Evolutionary conservation across 2,888 invertebrate genomes (phyloP).

Genomic region (Campoletis raptor): DNA sequence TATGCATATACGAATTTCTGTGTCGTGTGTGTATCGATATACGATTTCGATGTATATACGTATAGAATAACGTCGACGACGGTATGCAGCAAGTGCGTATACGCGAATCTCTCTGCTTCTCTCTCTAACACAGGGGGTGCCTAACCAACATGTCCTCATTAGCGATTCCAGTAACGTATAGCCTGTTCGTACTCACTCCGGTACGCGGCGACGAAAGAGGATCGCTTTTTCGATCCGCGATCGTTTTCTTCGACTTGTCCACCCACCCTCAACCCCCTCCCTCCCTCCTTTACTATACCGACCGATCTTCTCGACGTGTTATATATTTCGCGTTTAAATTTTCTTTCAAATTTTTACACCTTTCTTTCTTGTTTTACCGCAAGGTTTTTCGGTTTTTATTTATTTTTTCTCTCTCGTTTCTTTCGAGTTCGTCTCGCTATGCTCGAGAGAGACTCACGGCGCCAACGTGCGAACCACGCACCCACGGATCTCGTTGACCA

Average conservation of each 20-base stretch:
- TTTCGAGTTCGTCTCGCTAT: constrained; percentile 24
- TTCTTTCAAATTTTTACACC: constrained; percentile 19
- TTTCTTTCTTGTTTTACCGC: background rate
- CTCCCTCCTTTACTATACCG: background rate
- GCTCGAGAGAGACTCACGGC: constrained; percentile 58
- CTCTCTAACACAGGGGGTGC: constrained; percentile 75
- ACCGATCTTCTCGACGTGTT: constrained; percentile 12
- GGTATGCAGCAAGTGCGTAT: constrained; percentile 71
- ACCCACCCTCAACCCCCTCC: constrained; percentile 23
- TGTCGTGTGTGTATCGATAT: constrained; percentile 31
- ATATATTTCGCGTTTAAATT: constrained; percentile 6
- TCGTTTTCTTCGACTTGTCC: constrained; percentile 55
- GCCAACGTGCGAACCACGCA: constrained; percentile 69
- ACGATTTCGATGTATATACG: background rate
- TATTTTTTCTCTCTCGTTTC: constrained; percentile 3
- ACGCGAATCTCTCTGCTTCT: constrained; percentile 74
- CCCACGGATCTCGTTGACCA: constrained; percentile 76
- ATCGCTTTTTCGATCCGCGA: constrained; percentile 63
- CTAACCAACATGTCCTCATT: constrained; percentile 87
- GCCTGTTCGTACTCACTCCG: constrained; percentile 81
- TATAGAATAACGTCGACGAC: constrained; percentile 51
- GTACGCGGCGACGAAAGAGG: constrained; percentile 49
- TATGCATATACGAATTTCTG: constrained; percentile 15
- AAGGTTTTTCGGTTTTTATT: background rate
- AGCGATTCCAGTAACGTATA: constrained; percentile 84